Conservation (phyloP, 2,113 vertebrate species). For the Haemorhous mexicanus region DNA sequence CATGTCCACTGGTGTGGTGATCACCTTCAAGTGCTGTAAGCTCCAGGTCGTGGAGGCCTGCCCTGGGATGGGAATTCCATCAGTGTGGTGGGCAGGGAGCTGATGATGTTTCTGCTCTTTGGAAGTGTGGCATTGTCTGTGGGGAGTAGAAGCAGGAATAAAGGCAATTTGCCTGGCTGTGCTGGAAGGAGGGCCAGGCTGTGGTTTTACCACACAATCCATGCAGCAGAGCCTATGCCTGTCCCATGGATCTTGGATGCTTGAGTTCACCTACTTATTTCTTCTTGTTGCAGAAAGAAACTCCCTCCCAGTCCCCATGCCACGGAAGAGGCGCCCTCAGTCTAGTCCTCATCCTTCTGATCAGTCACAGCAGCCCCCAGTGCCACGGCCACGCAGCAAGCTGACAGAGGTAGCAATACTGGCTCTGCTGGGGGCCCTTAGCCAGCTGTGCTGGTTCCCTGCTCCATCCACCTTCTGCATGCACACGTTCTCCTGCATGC, state of each 20-base stretch:
- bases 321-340: slow-evolving; percentile 60
- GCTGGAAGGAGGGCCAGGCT: background rate
- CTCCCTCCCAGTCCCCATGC: slow-evolving; percentile 67
- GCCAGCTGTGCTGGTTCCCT: background rate
- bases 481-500: background rate
- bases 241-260: background rate
- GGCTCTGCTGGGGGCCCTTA: background rate
- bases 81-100: accelerated
- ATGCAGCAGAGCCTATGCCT: background rate
- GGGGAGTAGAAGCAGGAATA: background rate
- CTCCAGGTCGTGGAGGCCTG: background rate
- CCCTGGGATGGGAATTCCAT: background rate
- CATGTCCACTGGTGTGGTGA: accelerated
- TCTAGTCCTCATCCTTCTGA: background rate
- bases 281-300: slow-evolving; percentile 9
- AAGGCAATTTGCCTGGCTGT: background rate
- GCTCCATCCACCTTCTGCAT: background rate
- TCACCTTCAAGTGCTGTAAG: background rate
- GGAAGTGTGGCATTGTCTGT: background rate
- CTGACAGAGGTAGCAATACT: slow-evolving; percentile 61
- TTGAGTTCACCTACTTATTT: background rate
- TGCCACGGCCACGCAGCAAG: slow-evolving; percentile 77
- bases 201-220: background rate
- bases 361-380: slow-evolving; percentile 36
- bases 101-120: background rate